phyloP scores from a whole-genome alignment of 2,113 vertebrate species.

The Kryptolebias marmoratus region DNA sequence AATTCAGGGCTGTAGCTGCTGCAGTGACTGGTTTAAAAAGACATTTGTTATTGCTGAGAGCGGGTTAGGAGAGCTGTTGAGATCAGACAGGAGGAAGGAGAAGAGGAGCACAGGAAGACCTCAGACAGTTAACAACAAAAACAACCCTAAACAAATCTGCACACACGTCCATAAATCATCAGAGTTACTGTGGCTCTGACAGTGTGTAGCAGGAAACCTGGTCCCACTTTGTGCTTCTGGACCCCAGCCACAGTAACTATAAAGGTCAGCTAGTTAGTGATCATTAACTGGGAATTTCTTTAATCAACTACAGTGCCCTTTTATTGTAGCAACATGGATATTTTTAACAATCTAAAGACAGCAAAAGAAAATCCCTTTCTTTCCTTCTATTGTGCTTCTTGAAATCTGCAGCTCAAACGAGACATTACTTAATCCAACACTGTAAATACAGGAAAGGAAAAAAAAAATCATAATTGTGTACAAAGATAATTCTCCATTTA shows the following conservation, averaged over 20 bases:
- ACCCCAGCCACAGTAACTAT: slow-evolving; percentile 17
- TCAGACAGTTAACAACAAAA: slow-evolving; percentile 39
- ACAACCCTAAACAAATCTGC: slow-evolving; percentile 49
- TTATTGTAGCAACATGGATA: slow-evolving; percentile 11
- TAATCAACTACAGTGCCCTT: slow-evolving; percentile 16
- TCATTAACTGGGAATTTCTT: slow-evolving; percentile 9
- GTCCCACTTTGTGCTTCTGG: slow-evolving; percentile 20
- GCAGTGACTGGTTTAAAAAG: not conserved
- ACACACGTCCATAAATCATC: slow-evolving; percentile 65
- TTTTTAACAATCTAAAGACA: slow-evolving; percentile 7
- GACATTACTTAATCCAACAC: not conserved
- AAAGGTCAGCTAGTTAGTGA: slow-evolving; percentile 58
- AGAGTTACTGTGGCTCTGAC: slow-evolving; percentile 22
- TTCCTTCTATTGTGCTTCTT: slow-evolving; percentile 6
- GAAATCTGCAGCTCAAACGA: not conserved
- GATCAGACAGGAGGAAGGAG: not conserved
- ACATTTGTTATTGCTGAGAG: not conserved
- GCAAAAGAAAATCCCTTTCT: slow-evolving; percentile 56
- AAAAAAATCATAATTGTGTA: not conserved
- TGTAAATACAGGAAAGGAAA: not conserved
- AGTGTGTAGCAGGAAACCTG: slow-evolving; percentile 22
- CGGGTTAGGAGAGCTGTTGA: slow-evolving; percentile 9
- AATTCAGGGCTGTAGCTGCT: not conserved
- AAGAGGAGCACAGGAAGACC: not conserved
- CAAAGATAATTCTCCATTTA: not conserved